These are phyloP conservation scores for Idaea straminata DNA, from an alignment of 2,888 invertebrate species.

Conservation along the genomic window DNA sequence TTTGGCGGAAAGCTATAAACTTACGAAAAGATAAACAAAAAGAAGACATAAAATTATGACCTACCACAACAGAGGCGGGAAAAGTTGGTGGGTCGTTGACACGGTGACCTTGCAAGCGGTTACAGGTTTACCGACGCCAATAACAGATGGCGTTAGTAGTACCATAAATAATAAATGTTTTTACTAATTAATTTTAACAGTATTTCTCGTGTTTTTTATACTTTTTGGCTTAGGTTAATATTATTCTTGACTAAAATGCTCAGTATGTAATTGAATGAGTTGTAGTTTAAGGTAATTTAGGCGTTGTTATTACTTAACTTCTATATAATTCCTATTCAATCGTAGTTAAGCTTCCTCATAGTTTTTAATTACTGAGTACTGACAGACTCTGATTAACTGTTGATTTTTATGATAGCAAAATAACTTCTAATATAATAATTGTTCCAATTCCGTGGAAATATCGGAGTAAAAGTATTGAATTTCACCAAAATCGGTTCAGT, in stretches of 20 bases:
- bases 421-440: too few relatives aligned
- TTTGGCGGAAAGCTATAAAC: slow-evolving; percentile 72
- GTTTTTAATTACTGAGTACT: too few relatives aligned
- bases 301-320: too few relatives aligned
- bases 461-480: too few relatives aligned
- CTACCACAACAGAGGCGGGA: slow-evolving; percentile 80
- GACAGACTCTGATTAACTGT: too few relatives aligned
- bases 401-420: too few relatives aligned
- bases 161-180: slow-evolving; percentile 26
- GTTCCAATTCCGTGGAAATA: too few relatives aligned
- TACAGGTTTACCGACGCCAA: slow-evolving; percentile 44
- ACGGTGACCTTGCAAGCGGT: slow-evolving; percentile 71
- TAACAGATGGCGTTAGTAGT: slow-evolving; percentile 61
- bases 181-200: slow-evolving; percentile 7
- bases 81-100: slow-evolving; percentile 79
- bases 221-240: neutral
- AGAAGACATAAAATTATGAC: slow-evolving; percentile 81
- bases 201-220: neutral
- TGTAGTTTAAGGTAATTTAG: too few relatives aligned
- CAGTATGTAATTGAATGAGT: too few relatives aligned
- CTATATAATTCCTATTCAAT: too few relatives aligned
- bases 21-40: slow-evolving; percentile 80
- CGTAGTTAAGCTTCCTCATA: too few relatives aligned
- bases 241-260: neutral
- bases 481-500: too few relatives aligned